Conservation (phyloP, 2,113 vertebrate genomes). For the Hippocampus barbouri region DNA sequence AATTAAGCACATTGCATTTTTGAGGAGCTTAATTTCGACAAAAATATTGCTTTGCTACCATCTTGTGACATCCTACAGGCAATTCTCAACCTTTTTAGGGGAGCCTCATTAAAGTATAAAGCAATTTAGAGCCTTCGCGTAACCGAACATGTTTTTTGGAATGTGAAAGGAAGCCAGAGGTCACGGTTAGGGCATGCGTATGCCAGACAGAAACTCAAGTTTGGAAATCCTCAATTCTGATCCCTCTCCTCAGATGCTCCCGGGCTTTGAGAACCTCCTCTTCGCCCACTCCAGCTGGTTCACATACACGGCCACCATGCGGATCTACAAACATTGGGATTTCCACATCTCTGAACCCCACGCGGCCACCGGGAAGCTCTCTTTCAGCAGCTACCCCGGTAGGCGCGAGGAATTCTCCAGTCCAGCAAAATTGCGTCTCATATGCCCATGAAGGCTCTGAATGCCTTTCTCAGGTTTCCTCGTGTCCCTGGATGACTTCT, state of each 20-base stretch:
- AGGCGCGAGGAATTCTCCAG: background rate
- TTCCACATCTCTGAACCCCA: constrained; percentile 76
- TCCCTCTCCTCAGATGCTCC: constrained; percentile 76
- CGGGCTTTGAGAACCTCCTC: constrained; percentile 87
- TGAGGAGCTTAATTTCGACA: too few relatives aligned
- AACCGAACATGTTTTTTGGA: background rate
- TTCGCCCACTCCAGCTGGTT: constrained; percentile 95
- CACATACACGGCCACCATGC: constrained; percentile 84
- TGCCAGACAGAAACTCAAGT: background rate
- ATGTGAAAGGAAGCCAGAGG: background rate
- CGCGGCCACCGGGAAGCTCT: constrained; percentile 76
- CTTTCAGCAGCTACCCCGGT: constrained; percentile 95
- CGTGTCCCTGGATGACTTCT: constrained; percentile 89
- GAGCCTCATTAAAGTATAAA: too few relatives aligned
- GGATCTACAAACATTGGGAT: constrained; percentile 93
- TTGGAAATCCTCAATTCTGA: background rate
- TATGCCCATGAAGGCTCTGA: background rate
- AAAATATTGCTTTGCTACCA: too few relatives aligned
- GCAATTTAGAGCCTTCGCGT: too few relatives aligned
- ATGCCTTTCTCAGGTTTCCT: constrained; percentile 75
- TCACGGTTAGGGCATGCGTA: background rate
- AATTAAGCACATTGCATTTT: too few relatives aligned
- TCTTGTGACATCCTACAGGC: too few relatives aligned
- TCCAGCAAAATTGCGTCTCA: background rate
- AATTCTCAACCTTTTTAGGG: too few relatives aligned